These are phyloP conservation scores for Heteractis magnifica DNA, from an alignment of 92 coral and sea anemone species.

Conservation along the genomic window DNA sequence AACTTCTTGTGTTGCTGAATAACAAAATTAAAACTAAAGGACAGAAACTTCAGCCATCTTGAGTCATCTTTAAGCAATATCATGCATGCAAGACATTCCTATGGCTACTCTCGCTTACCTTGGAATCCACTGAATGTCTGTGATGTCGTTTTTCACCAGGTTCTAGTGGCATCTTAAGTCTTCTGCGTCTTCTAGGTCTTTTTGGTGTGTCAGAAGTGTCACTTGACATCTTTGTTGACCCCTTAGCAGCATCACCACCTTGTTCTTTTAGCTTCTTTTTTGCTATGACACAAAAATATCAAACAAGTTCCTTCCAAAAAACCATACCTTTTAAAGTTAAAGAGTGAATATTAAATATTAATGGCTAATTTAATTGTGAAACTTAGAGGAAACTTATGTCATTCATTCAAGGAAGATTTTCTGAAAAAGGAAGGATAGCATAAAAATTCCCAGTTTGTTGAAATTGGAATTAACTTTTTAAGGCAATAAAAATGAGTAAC, in stretches of 20 bases:
- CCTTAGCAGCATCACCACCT: slow-evolving; percentile 9
- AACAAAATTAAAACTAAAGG: too few relatives aligned
- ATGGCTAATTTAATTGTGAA: too few relatives aligned
- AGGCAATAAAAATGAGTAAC: too few relatives aligned
- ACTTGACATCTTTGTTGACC: neutral
- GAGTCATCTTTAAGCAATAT: too few relatives aligned
- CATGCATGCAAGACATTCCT: neutral
- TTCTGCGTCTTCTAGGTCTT: slow-evolving; percentile 44
- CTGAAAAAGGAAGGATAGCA: too few relatives aligned
- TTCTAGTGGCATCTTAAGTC: slow-evolving; percentile 48
- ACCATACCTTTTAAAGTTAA: neutral
- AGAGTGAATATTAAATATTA: neutral
- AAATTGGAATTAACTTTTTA: too few relatives aligned
- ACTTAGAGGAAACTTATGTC: too few relatives aligned
- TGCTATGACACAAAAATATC: neutral
- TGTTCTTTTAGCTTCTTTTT: slow-evolving; percentile 23
- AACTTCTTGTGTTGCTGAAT: too few relatives aligned
- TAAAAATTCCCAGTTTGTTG: too few relatives aligned
- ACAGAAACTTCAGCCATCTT: too few relatives aligned
- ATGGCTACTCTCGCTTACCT: neutral
- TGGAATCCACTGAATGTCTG: slow-evolving; percentile 32
- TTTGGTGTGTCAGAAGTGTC: neutral
- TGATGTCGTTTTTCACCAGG: slow-evolving; percentile 41
- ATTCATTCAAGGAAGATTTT: too few relatives aligned
- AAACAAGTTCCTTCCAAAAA: neutral